Evolutionary conservation across 2,888 invertebrate genomes (phyloP), one percentile per base, ranked within the genome.

Genomic region (Eupithecia vulgata): DNA sequence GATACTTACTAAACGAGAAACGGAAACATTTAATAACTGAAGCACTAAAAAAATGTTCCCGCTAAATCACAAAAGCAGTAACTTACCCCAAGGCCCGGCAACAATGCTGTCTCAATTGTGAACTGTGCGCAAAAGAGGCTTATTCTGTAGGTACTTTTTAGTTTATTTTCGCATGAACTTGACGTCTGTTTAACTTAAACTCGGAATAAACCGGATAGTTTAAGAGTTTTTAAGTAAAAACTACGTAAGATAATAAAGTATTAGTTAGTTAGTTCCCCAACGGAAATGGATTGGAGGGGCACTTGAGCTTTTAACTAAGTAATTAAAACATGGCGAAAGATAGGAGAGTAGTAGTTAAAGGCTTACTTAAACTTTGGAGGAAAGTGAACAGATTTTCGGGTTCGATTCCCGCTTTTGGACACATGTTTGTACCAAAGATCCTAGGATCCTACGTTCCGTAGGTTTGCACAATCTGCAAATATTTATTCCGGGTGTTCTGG

Each of bases 61-160:
- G 66, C 62, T 69, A 61, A 68, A 74, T 71, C 71, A 74, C 68
- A 74, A 74, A 71, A 76, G 71, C 80, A 78, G 73, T 57, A 72
- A 79, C 78, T 62, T 87, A 88, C 87, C 83, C 78, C 76, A 76
- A 65, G n/a, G 78, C 84, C 35, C 75, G 82, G 83, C 86, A 89
- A 88, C 87, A 88, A 87, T 87, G 86, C 85, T 82, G 84, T 84
- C 85, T 85, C 83, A 81, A 87, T 87, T 85, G 89, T 83, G 83
- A 84, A 84, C 85, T 83, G 86, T 86, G 87, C 85, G 83, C 80
- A 81, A 83, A 85, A 85, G 84, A 83, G 79, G 85, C 84, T 88
- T 88, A 86, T 85, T 89, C 85, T 81, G 81, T n/a, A n/a, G n/a
- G n/a, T 82, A 81, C 82, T 82, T 81, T 64, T 80, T 74, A 77